Base-by-base conservation (phyloP, 1,140 invertebrate genomes). In the Leptinotarsa undecemlineata region DNA sequence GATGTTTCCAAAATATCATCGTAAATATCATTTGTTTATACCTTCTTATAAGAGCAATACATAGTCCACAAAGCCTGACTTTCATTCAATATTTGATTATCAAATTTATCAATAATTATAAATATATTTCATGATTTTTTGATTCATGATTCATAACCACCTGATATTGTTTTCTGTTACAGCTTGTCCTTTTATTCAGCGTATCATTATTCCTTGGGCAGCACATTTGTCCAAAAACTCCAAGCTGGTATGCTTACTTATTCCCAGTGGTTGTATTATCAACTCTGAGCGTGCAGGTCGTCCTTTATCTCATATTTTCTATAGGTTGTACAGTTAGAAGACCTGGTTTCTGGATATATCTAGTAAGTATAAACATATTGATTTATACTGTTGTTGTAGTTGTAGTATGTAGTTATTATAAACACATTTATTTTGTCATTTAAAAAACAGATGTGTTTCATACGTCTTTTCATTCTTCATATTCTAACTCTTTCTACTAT, bases 271-370 rank as follows among this genome's bases (percentile, higher is more conserved):
- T 68, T 57, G 26, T 48, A 17, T 3, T 60, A 63, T 5, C 73
- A 14, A 73, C 26, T 48, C 71, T 77, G 20, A 15, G 47, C 5
- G 68, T 67, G 13, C 74, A 77, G 48, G 67, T 79, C 11, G 17
- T 68, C 15, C 57, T 79, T 8, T 73, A 72, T 33, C 20, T 79
- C 2, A 48, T 77, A 23, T 79, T 79, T 61, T 79, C 78, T 20
- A 66, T 77, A 42, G 78, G 78, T 8, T 42, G 42, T 23, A 77
- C 76, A 13, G 61, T 75, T 19, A 75, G 57, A 23, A 62, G 74
- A 66, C 78, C 78, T n/a, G 73, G 66, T 42, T 57, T 33, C 19
- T 79, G 78, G 78, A 75, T 79, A n/a, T 64, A 71, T 63, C 4
- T 21, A 48, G 76, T 75, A 71, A 48, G 76, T 68, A 13, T 14